phyloP scores from a whole-genome alignment of 2,888 invertebrate genomes.

The Ichneumoninae sp. region DNA sequence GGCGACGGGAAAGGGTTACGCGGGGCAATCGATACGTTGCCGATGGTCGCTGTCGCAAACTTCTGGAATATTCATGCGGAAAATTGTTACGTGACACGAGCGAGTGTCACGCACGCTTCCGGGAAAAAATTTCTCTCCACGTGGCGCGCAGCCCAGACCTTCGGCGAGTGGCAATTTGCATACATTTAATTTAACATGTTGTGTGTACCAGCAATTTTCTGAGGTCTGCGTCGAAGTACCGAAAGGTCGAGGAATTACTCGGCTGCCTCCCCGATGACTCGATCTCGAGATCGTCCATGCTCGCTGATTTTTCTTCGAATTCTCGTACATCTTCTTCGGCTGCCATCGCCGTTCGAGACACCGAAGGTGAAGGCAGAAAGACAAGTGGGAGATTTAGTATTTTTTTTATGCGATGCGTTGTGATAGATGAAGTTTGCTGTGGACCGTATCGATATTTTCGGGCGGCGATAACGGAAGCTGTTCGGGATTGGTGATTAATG shows the following conservation, averaged over 20 bases:
- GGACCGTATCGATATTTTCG: background rate
- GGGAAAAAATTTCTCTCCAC: background rate
- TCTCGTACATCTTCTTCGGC: background rate
- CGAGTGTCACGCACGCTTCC: background rate
- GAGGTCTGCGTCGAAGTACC: constrained; percentile 56
- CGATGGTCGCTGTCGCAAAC: background rate
- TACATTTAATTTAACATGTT: background rate
- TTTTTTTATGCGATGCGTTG: background rate
- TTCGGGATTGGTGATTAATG: background rate
- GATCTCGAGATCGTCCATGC: background rate
- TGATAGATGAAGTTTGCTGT: background rate
- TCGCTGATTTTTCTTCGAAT: constrained; percentile 4
- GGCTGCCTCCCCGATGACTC: constrained; percentile 9
- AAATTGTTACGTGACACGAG: constrained; percentile 3
- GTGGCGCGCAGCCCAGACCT: constrained; percentile 1
- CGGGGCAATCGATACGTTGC: background rate
- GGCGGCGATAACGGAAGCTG: background rate
- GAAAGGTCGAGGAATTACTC: constrained; percentile 38
- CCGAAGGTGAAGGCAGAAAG: background rate
- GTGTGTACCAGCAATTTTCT: constrained; percentile 63
- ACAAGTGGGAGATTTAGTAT: background rate
- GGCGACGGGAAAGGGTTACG: background rate
- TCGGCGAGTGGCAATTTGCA: background rate
- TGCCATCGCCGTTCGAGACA: background rate
- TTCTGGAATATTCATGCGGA: background rate